These are phyloP conservation scores for Mechanitis messenoides DNA, from an alignment of 2,888 invertebrate genomes.

Conservation along the genomic window DNA sequence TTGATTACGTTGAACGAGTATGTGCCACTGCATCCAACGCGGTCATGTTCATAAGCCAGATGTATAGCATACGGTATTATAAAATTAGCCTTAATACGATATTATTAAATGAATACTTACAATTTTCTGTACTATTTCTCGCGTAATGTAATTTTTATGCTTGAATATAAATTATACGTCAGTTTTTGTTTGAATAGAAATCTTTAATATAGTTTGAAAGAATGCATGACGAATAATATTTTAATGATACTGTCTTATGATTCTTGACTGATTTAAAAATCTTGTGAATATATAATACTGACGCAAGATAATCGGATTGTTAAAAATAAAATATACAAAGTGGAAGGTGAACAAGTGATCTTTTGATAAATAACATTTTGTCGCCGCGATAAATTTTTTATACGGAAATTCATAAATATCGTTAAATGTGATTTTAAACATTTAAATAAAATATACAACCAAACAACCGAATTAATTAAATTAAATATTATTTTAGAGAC, in stretches of 20 bases:
- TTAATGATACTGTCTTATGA: too few species aligned
- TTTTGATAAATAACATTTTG: constrained; percentile 15
- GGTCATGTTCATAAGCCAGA: constrained; percentile 11
- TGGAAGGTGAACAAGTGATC: constrained; percentile 21
- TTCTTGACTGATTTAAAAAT: too few species aligned
- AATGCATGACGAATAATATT: too few species aligned
- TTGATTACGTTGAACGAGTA: constrained; percentile 49
- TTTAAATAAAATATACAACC: background rate
- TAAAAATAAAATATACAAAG: constrained; percentile 13
- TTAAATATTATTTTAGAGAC: constrained; percentile 3
- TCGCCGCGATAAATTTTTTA: background rate
- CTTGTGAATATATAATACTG: too few species aligned
- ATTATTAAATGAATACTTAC: constrained; percentile 10
- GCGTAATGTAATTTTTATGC: constrained; percentile 9
- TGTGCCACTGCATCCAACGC: constrained; percentile 31
- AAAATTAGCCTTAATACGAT: constrained; percentile 19
- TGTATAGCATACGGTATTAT: constrained; percentile 14
- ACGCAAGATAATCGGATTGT: too few species aligned
- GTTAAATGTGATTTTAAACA: background rate
- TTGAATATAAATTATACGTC: too few species aligned
- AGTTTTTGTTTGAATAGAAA: too few species aligned
- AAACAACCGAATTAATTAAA: background rate
- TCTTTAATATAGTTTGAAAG: too few species aligned
- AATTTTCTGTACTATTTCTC: constrained; percentile 2
- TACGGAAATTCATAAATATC: background rate